Evolutionary conservation across 2,888 invertebrate genomes (phyloP), one percentile per base, ranked within the genome.

Genomic region (Hyles lineata): DNA sequence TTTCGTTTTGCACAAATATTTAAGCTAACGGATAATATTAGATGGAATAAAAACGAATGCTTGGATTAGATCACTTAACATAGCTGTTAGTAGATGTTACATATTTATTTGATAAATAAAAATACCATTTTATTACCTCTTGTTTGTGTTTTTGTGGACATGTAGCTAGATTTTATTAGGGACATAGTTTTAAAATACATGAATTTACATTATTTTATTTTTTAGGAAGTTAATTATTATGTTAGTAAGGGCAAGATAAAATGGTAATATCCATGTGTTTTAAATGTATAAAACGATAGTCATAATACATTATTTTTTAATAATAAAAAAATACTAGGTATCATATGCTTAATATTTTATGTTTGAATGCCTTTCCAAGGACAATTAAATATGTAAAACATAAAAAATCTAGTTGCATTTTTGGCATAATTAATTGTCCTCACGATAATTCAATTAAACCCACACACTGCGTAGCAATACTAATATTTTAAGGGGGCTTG

Each of bases 81-180:
- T 84, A 80, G 80, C 83, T 87, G 84, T 83, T 84, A 84, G 82
- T 89, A 88, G 82, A 87, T 85, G 82, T 82, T 86, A 83, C 84
- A 87, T 89, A 90, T 89, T 90, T 90, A 90, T 86, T 80, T 77
- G 76, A 74, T 81, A 81, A 82, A 81, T 82, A 83, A 83, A 43
- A 83, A 83, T 78, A 80, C 81, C 35, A 67, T 21, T 67, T 59
- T 67, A 81, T 81, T 78, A 80, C 80, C 75, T 80, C 78, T 78
- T 69, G 72, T 74, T 73, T 75, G 79, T 80, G 80, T 82, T 82
- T 79, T 79, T 80, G 77, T 83, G 83, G 82, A 79, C 77, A 74
- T 74, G 75, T 78, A 74, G 73, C 19, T 55, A 63, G 15, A n/a
- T 55, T n/a, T 62, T 62, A 55, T 55, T 23, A 63, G 11, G 21